Conservation (phyloP, 2,797 vertebrate species). For the Coccyzus lansbergi region DNA sequence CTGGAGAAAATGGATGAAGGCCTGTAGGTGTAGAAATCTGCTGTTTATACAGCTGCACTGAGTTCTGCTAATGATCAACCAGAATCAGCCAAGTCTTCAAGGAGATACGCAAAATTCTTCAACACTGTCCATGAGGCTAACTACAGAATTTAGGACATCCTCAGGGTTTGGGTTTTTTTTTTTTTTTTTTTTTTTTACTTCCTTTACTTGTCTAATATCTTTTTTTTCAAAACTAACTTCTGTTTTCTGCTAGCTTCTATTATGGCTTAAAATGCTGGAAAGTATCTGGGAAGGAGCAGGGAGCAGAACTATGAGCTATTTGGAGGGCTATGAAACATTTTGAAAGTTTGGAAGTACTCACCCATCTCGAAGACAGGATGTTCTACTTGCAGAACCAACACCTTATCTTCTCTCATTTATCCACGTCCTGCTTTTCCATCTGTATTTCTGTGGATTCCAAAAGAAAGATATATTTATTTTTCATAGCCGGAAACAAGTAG, state of each 20-base stretch:
- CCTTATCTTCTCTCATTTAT: conserved; percentile 37
- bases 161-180: rapidly evolving
- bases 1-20: conserved; percentile 42
- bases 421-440: not conserved
- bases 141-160: not conserved
- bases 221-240: not conserved
- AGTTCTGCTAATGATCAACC: conserved; percentile 36
- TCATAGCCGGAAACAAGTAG: not conserved
- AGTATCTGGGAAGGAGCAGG: not conserved
- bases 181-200: too few relatives aligned
- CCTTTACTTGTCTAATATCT: not conserved
- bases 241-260: not conserved
- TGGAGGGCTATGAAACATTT: not conserved
- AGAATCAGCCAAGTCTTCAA: not conserved
- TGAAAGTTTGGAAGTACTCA: conserved; percentile 49
- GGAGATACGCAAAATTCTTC: conserved; percentile 7
- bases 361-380: not conserved
- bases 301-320: not conserved
- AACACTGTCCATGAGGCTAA: not conserved
- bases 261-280: not conserved
- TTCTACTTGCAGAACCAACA: conserved; percentile 10
- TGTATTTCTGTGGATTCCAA: conserved; percentile 37
- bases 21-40: conserved; percentile 43
- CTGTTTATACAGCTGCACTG: conserved; percentile 59
- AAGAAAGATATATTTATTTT: conserved; percentile 39